Evolutionary conservation across 2,113 vertebrate species (phyloP).

Genomic region (Athene cunicularia): DNA sequence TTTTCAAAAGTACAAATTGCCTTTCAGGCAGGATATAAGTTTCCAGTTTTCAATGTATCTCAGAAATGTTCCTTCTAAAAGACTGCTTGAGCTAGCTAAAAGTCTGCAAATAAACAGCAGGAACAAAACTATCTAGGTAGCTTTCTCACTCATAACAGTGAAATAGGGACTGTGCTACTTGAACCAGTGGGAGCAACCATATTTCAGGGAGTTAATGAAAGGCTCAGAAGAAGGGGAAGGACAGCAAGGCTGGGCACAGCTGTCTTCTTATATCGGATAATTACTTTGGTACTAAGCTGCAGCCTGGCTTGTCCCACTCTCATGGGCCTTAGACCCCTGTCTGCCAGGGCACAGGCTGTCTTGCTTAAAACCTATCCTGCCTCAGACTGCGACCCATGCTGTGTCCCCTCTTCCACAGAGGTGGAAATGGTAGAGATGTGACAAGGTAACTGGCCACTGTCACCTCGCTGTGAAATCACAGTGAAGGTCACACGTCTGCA

Average conservation of each 20-base stretch:
- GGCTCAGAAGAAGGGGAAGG: neutral
- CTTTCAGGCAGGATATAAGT: neutral
- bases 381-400: neutral
- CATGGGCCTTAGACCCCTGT: accelerated
- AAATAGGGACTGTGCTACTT: neutral
- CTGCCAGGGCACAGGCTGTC: neutral
- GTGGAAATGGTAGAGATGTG: neutral
- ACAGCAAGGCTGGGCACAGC: neutral
- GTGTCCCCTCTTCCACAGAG: neutral
- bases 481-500: neutral
- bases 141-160: neutral
- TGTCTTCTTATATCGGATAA: neutral
- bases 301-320: neutral
- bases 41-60: neutral
- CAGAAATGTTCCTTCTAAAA: neutral
- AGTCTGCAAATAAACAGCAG: neutral
- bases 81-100: neutral
- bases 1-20: neutral
- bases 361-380: neutral
- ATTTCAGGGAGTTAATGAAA: neutral
- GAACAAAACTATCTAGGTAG: neutral
- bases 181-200: neutral
- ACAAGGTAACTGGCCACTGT: neutral
- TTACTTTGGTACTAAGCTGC: neutral
- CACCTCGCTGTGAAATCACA: neutral